A percentile compares a stretch with the other conserved stretches of the same genome.
phyloP scores from a whole-genome alignment of 2,888 invertebrate genomes.

The Himalopsyche japonica region DNA sequence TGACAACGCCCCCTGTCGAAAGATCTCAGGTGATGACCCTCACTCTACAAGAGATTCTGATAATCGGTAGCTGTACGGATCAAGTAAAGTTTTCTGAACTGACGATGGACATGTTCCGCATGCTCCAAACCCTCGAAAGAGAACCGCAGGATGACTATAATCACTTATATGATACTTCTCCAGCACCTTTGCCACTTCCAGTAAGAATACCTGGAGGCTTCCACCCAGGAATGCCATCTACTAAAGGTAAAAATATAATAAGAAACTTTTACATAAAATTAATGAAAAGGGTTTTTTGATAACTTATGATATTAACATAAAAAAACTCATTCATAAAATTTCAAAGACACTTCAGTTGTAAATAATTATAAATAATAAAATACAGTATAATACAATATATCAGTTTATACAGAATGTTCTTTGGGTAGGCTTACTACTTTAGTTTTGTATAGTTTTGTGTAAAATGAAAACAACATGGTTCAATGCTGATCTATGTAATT shows the following conservation, averaged over 20 bases:
- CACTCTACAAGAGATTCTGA: slow-evolving; percentile 89
- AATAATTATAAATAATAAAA: too few species aligned
- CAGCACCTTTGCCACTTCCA: slow-evolving; percentile 44
- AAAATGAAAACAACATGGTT: too few species aligned
- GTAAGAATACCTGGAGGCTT: slow-evolving; percentile 47
- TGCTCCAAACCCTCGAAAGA: slow-evolving; percentile 91
- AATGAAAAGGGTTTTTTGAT: too few species aligned
- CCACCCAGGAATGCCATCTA: slow-evolving; percentile 46
- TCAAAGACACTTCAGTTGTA: too few species aligned
- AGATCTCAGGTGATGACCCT: slow-evolving; percentile 84
- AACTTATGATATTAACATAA: too few species aligned
- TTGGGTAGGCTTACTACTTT: too few species aligned
- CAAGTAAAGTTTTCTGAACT: slow-evolving; percentile 96
- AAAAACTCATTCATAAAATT: too few species aligned
- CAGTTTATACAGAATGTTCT: too few species aligned
- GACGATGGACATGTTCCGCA: slow-evolving; percentile 97
- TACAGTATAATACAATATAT: too few species aligned
- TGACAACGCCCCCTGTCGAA: slow-evolving; percentile 86
- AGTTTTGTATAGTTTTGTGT: too few species aligned
- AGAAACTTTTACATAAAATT: too few species aligned
- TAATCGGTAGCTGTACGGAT: slow-evolving; percentile 90
- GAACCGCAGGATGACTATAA: slow-evolving; percentile 85
- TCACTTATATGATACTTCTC: slow-evolving; percentile 62
- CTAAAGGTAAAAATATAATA: slow-evolving; percentile 44
- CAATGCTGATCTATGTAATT: too few species aligned